Base-by-base conservation (phyloP, 1,140 invertebrate species). In the Panonychus citri region DNA sequence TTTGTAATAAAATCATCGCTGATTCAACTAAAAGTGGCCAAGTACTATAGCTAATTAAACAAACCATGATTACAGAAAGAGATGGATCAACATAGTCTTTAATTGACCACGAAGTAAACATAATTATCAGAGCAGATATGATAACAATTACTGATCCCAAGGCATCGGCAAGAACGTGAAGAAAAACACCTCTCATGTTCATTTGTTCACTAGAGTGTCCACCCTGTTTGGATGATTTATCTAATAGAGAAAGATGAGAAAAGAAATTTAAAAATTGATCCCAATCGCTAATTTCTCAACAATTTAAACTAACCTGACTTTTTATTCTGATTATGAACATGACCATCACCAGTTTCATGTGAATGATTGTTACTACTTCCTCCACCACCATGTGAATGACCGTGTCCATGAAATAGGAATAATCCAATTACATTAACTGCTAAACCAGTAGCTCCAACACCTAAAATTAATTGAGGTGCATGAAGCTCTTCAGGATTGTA, bases 101-200 rank as follows among this genome's bases (percentile, higher is more conserved):
- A 66, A 77, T 71, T 57, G 81, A 65, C 80, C 83, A 89, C 3
- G 88, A 73, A 0, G 85, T 89, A 37, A 81, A 71, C 82, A 82
- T 85, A 24, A 95, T 88, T 39, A 88, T 76, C 46, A 91, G 68
- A 3, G 89, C 89, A 52, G 90, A 37, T 19, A 75, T 67, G 25
- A 98, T 83, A 3, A 99, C 95, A 67, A 98, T 91, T 1, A 98
- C 81, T 3, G 94, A 98, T 49, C 79, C 78, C 42, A 95, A 70
- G 25, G 93, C 93, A 74, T 99, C 94, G 25, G 90, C 93, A 4
- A 98, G 67, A 4, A 98, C 83, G 70, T 99, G 95, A 43, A 99
- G 74, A 68, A 97, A 98, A 1, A 96, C 94, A 19, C 89, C 91
- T 50, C 83, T 76, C 85, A 96, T 96, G 66, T 99, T 99, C 80